Base-by-base conservation (phyloP, 30 jellyfish, hydroid and myxozoan genomes). In the Pseudorhiza aurosa region DNA sequence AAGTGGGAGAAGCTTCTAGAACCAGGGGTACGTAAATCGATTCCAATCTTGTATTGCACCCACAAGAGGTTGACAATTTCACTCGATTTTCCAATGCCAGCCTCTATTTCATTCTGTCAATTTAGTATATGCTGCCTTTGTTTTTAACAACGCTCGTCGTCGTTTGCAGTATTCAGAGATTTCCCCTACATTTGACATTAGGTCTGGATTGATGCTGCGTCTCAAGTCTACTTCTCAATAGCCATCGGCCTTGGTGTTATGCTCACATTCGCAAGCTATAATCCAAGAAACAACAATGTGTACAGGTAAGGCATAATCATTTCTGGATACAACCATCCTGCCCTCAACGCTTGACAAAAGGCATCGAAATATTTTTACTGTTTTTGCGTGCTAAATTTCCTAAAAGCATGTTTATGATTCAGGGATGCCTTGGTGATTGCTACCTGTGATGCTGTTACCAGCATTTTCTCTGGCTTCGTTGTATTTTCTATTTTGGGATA, bases 121-220 rank as follows among this genome's bases (percentile, higher is more conserved):
- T n/a, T n/a, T n/a, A n/a, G n/a, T n/a, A n/a, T n/a, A n/a, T n/a
- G n/a, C n/a, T n/a, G n/a, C n/a, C n/a, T n/a, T n/a, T n/a, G n/a
- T n/a, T n/a, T n/a, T n/a, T n/a, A n/a, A n/a, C n/a, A n/a, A n/a
- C n/a, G n/a, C n/a, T n/a, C n/a, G n/a, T n/a, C n/a, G n/a, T n/a
- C n/a, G n/a, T n/a, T n/a, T n/a, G n/a, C n/a, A n/a, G n/a, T n/a
- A 42, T 42, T 42, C 9, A 42, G 11, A 42, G 17, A 42, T 9
- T 42, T 15, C 17, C 17, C 11, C 11, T 42, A 17, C 17, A 8
- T 42, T 42, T 15, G 17, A 8, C 17, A 8, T 8, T 40, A 88
- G 97, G 97, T 88, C 29, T 88, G 97, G 97, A 74, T 74, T 1
- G 97, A 88, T 71, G 97, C 97, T 12, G 97, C 97, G 26, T 71